Percentiles rank a stretch among this genome's conserved stretches.
phyloP scores from a whole-genome alignment of 2,797 vertebrate species.

The Octomys mimax region DNA sequence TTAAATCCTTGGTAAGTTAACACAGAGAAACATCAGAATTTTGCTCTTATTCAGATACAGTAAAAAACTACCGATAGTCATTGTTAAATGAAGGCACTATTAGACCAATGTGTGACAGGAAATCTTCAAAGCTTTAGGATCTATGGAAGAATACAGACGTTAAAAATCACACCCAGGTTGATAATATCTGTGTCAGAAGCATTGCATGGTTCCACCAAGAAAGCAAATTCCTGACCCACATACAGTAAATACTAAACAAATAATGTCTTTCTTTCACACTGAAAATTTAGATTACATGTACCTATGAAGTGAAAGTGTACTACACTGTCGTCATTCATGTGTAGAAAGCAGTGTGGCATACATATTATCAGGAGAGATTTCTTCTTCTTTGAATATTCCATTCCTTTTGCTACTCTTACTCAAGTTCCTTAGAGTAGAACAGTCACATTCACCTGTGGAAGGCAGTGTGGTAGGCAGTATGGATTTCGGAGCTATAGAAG shows the following conservation, averaged over 20 bases:
- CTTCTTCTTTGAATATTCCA: not conserved
- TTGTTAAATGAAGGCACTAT: slow-evolving; percentile 30
- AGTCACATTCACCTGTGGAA: not conserved
- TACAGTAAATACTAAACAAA: not conserved
- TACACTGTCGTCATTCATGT: not conserved
- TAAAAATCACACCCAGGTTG: not conserved
- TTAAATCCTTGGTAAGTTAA: slow-evolving; percentile 52
- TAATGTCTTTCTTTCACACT: not conserved
- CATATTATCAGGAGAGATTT: not conserved
- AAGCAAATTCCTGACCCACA: not conserved
- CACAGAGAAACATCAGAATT: slow-evolving; percentile 50
- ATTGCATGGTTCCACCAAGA: not conserved
- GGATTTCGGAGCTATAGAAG: not conserved
- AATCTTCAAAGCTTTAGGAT: not conserved
- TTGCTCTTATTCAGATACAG: slow-evolving; percentile 1
- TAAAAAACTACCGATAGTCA: not conserved
- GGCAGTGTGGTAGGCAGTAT: not conserved
- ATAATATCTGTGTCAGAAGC: not conserved
- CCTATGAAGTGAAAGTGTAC: not conserved
- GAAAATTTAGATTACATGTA: not conserved
- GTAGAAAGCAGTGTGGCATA: not conserved
- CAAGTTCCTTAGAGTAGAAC: not conserved
- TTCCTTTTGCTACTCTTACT: not conserved
- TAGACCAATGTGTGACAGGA: not conserved
- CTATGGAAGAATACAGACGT: not conserved